phyloP scores from a whole-genome alignment of 2,797 vertebrate species.

The Cheirogaleus major region DNA sequence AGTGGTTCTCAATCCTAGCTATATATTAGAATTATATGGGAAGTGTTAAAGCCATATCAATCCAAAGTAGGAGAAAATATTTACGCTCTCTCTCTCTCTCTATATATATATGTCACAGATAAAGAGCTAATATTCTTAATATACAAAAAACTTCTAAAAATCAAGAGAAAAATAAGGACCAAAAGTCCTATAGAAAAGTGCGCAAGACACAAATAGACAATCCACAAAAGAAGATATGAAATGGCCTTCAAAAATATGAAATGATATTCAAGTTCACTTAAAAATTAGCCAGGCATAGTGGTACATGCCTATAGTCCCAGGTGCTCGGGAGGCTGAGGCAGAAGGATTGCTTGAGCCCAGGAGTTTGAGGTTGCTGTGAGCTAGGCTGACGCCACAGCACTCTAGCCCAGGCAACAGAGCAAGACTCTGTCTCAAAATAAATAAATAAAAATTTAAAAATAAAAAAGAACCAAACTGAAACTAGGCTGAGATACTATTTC shows the following conservation, averaged over 20 bases:
- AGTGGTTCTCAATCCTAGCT: slow-evolving; percentile 22
- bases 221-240: slow-evolving; percentile 9
- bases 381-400: too few species aligned
- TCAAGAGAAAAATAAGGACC: slow-evolving; percentile 38
- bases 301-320: too few species aligned
- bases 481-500: background rate
- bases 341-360: too few species aligned
- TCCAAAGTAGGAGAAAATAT: slow-evolving; percentile 18
- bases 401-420: too few species aligned
- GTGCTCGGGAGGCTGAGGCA: too few species aligned
- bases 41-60: slow-evolving; percentile 30
- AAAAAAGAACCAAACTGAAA: slow-evolving; percentile 44
- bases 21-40: background rate
- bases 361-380: too few species aligned
- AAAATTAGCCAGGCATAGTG: background rate
- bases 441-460: too few species aligned
- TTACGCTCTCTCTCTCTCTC: background rate
- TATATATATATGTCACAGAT: background rate
- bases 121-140: background rate
- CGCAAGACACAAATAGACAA: background rate
- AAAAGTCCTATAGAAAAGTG: slow-evolving; percentile 16
- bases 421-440: too few species aligned
- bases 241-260: background rate
- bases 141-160: slow-evolving; percentile 13
- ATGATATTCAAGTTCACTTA: background rate